phyloP scores from a whole-genome alignment of 2,113 vertebrate species.

The Lepidothrix coronata region DNA sequence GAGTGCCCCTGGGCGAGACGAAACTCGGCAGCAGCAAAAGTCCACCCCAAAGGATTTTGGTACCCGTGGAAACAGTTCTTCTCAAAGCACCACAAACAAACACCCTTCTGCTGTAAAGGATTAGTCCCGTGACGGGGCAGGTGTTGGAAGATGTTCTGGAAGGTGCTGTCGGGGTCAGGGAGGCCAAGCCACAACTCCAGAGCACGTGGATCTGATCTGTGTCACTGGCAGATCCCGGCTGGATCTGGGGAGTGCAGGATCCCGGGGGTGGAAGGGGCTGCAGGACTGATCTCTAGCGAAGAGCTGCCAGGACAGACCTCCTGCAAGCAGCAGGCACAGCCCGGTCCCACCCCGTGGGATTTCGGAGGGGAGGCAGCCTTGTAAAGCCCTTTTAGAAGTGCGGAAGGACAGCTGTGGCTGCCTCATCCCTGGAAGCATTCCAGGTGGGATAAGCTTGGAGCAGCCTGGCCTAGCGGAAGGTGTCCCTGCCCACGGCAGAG shows the following conservation, averaged over 20 bases:
- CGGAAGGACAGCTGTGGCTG: neutral
- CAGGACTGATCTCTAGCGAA: fast-evolving
- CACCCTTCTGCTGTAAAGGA: neutral
- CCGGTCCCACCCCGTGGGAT: fast-evolving
- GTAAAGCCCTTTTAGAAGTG: fast-evolving
- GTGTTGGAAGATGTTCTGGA: neutral
- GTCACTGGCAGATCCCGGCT: fast-evolving
- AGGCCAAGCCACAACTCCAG: fast-evolving
- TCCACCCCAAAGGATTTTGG: too few relatives aligned
- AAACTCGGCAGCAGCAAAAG: neutral
- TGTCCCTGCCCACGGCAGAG: fast-evolving
- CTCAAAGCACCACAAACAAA: neutral
- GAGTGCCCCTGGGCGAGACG: neutral
- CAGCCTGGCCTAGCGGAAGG: fast-evolving
- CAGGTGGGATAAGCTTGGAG: neutral
- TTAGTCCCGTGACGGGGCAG: neutral
- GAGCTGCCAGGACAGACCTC: fast-evolving
- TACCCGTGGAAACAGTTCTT: neutral
- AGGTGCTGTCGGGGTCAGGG: fast-evolving
- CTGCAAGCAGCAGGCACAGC: neutral
- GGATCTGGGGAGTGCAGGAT: neutral
- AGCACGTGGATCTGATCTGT: fast-evolving
- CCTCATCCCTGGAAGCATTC: fast-evolving
- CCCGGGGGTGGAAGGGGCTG: fast-evolving
- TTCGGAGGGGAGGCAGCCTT: fast-evolving